Conservation (phyloP, 2,113 vertebrate genomes). For the Bolborhynchus lineola region DNA sequence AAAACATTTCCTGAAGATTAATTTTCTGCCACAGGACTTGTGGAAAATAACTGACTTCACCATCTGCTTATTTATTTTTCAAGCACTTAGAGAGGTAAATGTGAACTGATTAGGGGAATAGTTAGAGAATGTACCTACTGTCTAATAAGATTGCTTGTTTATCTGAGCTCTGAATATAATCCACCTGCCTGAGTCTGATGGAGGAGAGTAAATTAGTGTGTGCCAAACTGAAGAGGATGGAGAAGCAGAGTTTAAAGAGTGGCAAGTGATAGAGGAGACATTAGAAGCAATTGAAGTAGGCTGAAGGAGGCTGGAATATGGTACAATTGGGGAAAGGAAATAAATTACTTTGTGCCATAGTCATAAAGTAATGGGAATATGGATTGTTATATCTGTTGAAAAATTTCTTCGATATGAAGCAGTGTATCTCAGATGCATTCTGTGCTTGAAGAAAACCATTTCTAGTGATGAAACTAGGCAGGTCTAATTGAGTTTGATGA, state of each 20-base stretch:
- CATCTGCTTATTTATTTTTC: constrained; percentile 58
- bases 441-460: constrained; percentile 35
- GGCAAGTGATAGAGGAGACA: not conserved
- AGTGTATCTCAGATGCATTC: not conserved
- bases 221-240: not conserved
- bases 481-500: constrained; percentile 48
- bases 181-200: not conserved
- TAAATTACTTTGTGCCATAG: not conserved
- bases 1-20: not conserved
- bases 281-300: not conserved
- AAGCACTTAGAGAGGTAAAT: constrained; percentile 41
- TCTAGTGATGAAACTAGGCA: constrained; percentile 46
- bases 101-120: constrained; percentile 24
- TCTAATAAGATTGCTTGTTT: not conserved
- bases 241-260: not conserved
- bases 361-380: constrained; percentile 32
- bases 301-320: not conserved
- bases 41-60: constrained; percentile 27
- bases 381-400: constrained; percentile 31
- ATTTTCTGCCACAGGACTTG: constrained; percentile 5
- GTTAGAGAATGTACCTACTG: not conserved
- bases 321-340: not conserved
- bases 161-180: constrained; percentile 16
- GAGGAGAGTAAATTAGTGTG: not conserved
- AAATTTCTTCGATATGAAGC: not conserved